Percentiles rank a stretch among this genome's conserved stretches.
phyloP scores from a whole-genome alignment of 2,888 invertebrate species.

The Trichopoda pennipes region DNA sequence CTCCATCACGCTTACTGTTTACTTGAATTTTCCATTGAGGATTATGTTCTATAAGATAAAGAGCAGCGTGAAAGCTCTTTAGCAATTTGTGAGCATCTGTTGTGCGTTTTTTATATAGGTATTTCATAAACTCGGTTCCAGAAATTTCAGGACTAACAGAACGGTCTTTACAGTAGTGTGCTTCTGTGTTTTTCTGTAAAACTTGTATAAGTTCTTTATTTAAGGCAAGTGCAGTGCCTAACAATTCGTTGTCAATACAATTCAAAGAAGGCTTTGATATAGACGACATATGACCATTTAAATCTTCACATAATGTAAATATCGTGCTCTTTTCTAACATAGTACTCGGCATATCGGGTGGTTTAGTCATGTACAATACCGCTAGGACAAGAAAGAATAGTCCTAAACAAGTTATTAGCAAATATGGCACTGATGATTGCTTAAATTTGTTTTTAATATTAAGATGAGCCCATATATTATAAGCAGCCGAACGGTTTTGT shows the following conservation, averaged over 20 bases:
- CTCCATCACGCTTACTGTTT: constrained; percentile 80
- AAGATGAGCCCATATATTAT: constrained; percentile 50
- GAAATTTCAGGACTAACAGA: constrained; percentile 83
- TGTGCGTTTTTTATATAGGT: constrained; percentile 76
- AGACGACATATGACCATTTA: constrained; percentile 37
- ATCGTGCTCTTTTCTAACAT: constrained; percentile 81
- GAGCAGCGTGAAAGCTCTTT: constrained; percentile 83
- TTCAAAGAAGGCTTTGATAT: constrained; percentile 51
- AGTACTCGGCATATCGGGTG: constrained; percentile 77
- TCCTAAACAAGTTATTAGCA: constrained; percentile 83
- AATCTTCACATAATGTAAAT: constrained; percentile 83
- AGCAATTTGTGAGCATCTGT: constrained; percentile 72
- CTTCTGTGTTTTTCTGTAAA: constrained; percentile 83
- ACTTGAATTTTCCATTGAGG: constrained; percentile 88
- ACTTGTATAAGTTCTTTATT: constrained; percentile 85
- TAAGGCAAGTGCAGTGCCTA: constrained; percentile 84
- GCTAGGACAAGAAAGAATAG: constrained; percentile 86
- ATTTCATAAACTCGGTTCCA: constrained; percentile 84
- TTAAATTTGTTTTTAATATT: constrained; percentile 60
- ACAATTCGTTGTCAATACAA: constrained; percentile 85
- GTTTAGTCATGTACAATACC: constrained; percentile 85
- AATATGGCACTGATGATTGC: constrained; percentile 67
- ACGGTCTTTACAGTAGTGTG: constrained; percentile 76
- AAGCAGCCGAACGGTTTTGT: constrained; percentile 21
- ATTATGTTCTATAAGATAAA: constrained; percentile 86